Percentiles rank a stretch among this genome's conserved stretches.
phyloP scores from a whole-genome alignment of 2,888 invertebrate genomes.

The Mimas tiliae region DNA sequence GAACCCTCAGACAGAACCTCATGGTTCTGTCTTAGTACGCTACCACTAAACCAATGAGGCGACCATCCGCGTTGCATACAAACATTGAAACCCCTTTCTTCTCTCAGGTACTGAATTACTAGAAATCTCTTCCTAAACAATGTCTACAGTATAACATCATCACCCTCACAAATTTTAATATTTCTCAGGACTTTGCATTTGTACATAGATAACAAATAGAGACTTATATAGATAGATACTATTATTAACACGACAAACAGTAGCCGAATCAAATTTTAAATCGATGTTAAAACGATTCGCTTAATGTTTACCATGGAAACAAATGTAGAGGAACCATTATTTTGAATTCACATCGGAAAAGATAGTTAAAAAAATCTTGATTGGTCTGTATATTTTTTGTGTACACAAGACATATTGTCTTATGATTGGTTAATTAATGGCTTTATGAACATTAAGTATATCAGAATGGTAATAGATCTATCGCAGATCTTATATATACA shows the following conservation, averaged over 20 bases:
- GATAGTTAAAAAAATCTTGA: conserved; percentile 8
- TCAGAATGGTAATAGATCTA: neutral
- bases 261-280: conserved; percentile 66
- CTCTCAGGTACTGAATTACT: too few species aligned
- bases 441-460: neutral
- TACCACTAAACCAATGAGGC: too few species aligned
- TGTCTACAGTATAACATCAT: too few species aligned
- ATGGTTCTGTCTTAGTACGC: too few species aligned
- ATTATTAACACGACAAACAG: conserved; percentile 38
- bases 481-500: neutral
- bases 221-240: neutral
- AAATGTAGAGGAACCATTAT: conserved; percentile 39
- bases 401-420: neutral
- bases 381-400: conserved; percentile 13
- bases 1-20: too few species aligned
- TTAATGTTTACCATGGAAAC: conserved; percentile 50
- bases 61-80: too few species aligned
- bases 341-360: conserved; percentile 11
- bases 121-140: too few species aligned
- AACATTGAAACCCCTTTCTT: too few species aligned
- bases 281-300: conserved; percentile 66
- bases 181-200: too few species aligned
- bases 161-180: too few species aligned
- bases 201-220: too few species aligned
- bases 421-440: conserved; percentile 15